A percentile compares a stretch with the other conserved stretches of the same genome.
phyloP scores from a whole-genome alignment of 2,797 vertebrate species.

The Myotis findleyi region DNA sequence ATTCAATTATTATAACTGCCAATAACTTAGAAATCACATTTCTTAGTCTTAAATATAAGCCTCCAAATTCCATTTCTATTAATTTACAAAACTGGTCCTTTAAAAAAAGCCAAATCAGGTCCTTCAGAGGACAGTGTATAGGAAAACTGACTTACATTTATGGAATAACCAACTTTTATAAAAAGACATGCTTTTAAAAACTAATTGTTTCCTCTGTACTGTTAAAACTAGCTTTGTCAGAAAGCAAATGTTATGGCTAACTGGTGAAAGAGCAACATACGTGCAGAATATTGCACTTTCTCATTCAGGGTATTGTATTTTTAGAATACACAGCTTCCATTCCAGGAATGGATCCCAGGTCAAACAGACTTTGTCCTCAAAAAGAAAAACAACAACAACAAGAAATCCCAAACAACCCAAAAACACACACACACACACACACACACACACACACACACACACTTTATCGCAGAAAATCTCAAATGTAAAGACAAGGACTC shows the following conservation, averaged over 20 bases:
- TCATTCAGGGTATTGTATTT: neutral
- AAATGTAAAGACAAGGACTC: neutral
- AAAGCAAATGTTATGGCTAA: neutral
- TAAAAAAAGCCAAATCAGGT: neutral
- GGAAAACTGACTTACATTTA: neutral
- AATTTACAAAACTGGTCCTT: constrained; percentile 35
- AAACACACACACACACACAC: too few species aligned
- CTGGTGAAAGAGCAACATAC: neutral
- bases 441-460: too few species aligned
- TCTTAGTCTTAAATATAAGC: constrained; percentile 26
- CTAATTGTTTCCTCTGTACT: neutral
- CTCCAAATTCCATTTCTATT: neutral
- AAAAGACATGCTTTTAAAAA: neutral
- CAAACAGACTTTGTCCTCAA: neutral
- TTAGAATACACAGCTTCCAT: neutral
- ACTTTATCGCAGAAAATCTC: neutral
- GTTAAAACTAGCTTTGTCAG: constrained; percentile 23
- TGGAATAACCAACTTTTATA: neutral
- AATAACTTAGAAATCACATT: constrained; percentile 16
- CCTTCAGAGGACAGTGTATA: neutral
- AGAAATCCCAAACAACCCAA: too few species aligned
- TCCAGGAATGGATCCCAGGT: neutral
- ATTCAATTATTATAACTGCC: constrained; percentile 5
- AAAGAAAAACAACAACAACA: neutral
- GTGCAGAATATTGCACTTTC: neutral